Evolutionary conservation across 2,113 vertebrate genomes (phyloP).

Genomic region (Acanthisitta chloris): DNA sequence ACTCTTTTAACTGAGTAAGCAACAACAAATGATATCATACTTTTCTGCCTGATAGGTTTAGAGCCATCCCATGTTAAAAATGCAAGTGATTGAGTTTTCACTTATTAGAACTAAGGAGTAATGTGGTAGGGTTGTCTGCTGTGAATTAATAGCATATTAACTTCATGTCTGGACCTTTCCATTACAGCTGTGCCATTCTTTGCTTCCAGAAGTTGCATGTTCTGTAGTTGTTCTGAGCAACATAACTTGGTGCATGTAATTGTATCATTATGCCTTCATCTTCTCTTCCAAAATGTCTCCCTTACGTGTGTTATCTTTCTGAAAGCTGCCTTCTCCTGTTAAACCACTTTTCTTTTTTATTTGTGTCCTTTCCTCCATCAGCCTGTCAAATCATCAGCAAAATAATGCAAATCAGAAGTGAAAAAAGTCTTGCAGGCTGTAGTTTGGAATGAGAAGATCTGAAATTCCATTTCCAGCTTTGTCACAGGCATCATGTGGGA

Average conservation of each 20-base stretch:
- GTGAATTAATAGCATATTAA: not conserved
- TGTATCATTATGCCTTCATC: not conserved
- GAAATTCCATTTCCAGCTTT: constrained; percentile 9
- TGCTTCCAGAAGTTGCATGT: not conserved
- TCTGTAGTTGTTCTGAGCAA: not conserved
- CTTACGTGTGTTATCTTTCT: not conserved
- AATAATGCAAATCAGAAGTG: not conserved
- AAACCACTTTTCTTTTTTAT: not conserved
- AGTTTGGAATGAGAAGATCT: not conserved
- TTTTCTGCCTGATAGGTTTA: not conserved
- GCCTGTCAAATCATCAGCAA: not conserved
- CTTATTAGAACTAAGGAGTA: not conserved
- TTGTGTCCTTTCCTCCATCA: not conserved
- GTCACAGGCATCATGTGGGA: not conserved
- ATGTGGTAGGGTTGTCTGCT: not conserved
- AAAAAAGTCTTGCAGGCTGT: not conserved
- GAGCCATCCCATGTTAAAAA: not conserved
- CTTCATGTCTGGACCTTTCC: not conserved
- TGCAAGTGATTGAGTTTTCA: not conserved
- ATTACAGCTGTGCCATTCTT: not conserved
- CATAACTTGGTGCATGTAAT: not conserved
- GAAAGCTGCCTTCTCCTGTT: not conserved
- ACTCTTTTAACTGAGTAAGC: not conserved
- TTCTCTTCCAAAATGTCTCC: not conserved
- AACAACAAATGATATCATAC: constrained; percentile 25